phyloP scores from a whole-genome alignment of 1,140 invertebrate species.

The Drosophila arizonae region DNA sequence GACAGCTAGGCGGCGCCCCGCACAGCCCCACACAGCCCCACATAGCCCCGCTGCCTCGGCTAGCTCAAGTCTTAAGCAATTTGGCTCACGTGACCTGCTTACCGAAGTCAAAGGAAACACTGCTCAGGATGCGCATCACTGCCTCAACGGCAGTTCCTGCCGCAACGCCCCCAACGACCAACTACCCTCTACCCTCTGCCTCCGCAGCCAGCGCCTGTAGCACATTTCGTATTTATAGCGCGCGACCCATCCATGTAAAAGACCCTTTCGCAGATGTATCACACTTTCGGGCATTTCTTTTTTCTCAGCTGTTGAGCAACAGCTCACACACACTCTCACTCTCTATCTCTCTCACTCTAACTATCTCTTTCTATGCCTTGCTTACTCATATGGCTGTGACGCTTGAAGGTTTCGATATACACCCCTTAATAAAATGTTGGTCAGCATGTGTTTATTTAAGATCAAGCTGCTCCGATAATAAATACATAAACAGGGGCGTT shows the following conservation, averaged over 20 bases:
- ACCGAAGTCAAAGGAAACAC: conserved; percentile 54
- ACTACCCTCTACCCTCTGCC: neutral
- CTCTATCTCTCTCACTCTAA: neutral
- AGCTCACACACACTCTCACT: neutral
- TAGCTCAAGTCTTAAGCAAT: conserved; percentile 49
- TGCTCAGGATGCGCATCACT: conserved; percentile 46
- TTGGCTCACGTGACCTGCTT: conserved; percentile 75
- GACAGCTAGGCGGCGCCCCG: neutral
- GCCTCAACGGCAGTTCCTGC: conserved; percentile 1
- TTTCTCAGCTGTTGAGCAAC: conserved; percentile 48
- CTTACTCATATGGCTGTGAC: neutral
- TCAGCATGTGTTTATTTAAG: conserved; percentile 62
- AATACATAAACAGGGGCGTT: conserved; percentile 34
- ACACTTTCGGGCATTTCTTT: conserved; percentile 48
- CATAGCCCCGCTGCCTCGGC: neutral
- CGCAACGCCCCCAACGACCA: neutral
- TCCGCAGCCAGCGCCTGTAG: conserved; percentile 15
- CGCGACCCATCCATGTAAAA: conserved; percentile 21
- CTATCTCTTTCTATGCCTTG: conserved; percentile 1
- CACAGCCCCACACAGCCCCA: neutral
- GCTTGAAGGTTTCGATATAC: conserved; percentile 23
- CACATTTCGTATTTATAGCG: conserved; percentile 54
- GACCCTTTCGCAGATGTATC: conserved; percentile 61
- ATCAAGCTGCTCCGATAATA: conserved; percentile 50
- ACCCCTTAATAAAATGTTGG: conserved; percentile 58